Evolutionary conservation across 2,797 vertebrate species (phyloP), one percentile per base, ranked within the genome.

Genomic region (Atherinosoma microstoma): DNA sequence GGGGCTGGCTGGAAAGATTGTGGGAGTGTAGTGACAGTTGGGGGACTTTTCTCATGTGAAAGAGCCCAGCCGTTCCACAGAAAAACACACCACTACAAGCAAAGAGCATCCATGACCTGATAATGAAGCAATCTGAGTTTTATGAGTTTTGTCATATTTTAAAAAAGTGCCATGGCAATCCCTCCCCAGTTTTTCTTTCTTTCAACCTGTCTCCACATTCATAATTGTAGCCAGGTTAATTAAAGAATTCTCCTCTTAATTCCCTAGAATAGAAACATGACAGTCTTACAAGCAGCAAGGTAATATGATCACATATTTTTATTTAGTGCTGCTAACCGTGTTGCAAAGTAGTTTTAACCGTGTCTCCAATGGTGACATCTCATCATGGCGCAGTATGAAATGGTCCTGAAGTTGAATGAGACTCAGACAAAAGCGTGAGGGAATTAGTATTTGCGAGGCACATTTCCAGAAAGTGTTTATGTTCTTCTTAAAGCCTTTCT

Each of bases 1-100:
- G 89, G 92, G 86, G 90, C 92, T 95, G 91, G 93, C 93, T 94
- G 94, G 94, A 96, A 95, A 85, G 94, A 95, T 93, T 96, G 95
- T 96, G 94, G 94, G 95, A 96, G 93, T 92, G 87, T 83, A 78
- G 77, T 78, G 84, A 84, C 72, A 88, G 85, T 85, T 75, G 51
- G 73, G 85, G 86, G 89, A 88, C 79, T 92, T 94, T 91, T 91
- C 92, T 93, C 90, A 89, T 91, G 92, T 92, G 91, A 94, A 90
- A 80, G 67, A 83, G 62, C 71, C 71, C 70, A 75, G 78, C 51
- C 40, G 6, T 79, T 75, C 70, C 71, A 83, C 67, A 87, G 79
- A 86, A 87, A 92, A 89, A 87, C 84, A 90, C 80, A 76, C 66
- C 74, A 79, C 64, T 73, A 72, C 76, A 88, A 86, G 87, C 87